These are phyloP conservation scores for Emydoidea blandingii DNA, from an alignment of 2,797 vertebrate genomes.

Conservation along the genomic window DNA sequence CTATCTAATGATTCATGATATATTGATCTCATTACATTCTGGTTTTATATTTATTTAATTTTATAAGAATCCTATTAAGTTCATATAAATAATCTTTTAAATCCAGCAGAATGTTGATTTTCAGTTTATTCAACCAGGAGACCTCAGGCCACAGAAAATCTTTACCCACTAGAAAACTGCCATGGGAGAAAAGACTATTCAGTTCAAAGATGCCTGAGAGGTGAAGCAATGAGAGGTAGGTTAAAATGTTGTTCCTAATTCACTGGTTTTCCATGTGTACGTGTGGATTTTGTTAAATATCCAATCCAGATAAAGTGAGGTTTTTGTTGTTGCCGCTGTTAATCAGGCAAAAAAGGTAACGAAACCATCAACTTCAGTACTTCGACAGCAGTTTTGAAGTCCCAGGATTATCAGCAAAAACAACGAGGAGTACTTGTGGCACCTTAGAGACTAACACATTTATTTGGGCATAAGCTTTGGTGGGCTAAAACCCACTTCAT, in stretches of 20 bases:
- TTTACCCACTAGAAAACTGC: constrained; percentile 17
- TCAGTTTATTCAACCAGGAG: constrained; percentile 10
- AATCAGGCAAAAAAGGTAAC: neutral
- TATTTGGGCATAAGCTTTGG: too few species aligned
- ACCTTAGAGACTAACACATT: too few species aligned
- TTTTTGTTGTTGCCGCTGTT: neutral
- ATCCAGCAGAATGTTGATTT: constrained; percentile 21
- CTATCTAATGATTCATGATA: neutral
- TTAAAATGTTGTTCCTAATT: neutral
- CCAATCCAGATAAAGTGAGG: neutral
- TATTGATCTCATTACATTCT: constrained; percentile 15
- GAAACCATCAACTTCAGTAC: neutral
- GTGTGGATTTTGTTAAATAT: neutral
- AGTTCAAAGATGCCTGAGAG: neutral
- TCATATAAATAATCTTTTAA: constrained; percentile 43
- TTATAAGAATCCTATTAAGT: neutral
- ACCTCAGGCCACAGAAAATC: neutral
- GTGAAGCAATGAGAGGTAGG: neutral
- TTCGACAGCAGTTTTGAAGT: neutral
- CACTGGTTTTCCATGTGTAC: neutral
- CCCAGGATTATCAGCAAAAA: neutral
- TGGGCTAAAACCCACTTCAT: too few species aligned
- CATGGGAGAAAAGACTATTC: neutral
- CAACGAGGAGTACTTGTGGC: too few species aligned
- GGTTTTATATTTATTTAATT: neutral